Conservation (phyloP, 2,113 vertebrate species). For the Antechinus flavipes region DNA sequence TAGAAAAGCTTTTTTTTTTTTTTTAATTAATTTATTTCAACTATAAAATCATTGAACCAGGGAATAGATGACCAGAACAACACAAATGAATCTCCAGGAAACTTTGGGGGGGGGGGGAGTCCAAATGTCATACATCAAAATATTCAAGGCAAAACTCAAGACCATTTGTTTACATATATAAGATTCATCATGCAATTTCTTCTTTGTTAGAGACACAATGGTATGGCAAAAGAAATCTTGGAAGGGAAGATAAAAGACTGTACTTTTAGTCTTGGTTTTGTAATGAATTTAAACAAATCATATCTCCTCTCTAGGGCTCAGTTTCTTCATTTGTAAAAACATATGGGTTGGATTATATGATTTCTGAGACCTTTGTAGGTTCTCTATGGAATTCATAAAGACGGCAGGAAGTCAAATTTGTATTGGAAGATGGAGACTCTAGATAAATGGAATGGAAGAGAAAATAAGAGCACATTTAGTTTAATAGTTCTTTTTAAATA, state of each 20-base stretch:
- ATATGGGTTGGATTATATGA: background rate
- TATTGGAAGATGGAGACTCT: background rate
- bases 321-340: background rate
- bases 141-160: background rate
- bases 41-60: background rate
- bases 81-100: background rate
- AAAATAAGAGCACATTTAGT: background rate
- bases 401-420: background rate
- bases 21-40: background rate
- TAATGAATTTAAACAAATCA: background rate
- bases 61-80: background rate
- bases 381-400: background rate
- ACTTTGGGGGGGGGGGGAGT: background rate
- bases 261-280: background rate
- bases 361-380: background rate
- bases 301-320: background rate
- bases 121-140: background rate
- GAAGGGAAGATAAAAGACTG: background rate
- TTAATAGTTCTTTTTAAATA: background rate
- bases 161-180: background rate
- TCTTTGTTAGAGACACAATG: background rate
- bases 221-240: background rate
- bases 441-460: background rate
- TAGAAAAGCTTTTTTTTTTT: background rate
- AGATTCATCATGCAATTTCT: background rate